Percentiles rank a stretch among this genome's conserved stretches.
Evolutionary conservation across 2,888 invertebrate genomes (phyloP).

Genomic region (Tolmerus cingulatus): DNA sequence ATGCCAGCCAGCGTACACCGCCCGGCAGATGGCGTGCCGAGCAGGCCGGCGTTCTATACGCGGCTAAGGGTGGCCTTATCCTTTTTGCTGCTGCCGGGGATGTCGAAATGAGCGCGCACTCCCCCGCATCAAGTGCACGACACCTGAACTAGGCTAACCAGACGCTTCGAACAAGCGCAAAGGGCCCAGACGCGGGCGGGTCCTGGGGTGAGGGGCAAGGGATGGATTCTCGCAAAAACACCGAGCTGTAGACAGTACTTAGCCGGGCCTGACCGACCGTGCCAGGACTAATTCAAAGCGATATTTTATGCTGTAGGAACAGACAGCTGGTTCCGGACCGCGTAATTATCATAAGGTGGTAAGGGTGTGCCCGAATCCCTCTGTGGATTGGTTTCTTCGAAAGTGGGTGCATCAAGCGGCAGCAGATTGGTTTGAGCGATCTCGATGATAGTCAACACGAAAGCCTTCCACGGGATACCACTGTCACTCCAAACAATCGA

Average conservation of each 20-base stretch:
- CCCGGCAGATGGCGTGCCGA: not conserved
- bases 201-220: not conserved
- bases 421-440: not conserved
- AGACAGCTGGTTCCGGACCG: constrained; percentile 40
- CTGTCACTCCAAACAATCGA: not conserved
- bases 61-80: constrained; percentile 26
- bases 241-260: not conserved
- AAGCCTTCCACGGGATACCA: not conserved
- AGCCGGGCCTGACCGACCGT: not conserved
- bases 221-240: not conserved
- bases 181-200: not conserved
- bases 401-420: not conserved
- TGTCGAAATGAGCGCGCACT: not conserved
- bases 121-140: not conserved
- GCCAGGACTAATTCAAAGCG: constrained; percentile 24
- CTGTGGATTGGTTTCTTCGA: not conserved
- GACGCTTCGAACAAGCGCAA: not conserved
- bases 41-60: not conserved
- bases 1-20: not conserved
- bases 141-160: not conserved
- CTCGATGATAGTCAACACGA: not conserved
- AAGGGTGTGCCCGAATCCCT: not conserved
- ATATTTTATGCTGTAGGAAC: constrained; percentile 36
- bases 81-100: not conserved
- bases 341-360: constrained; percentile 39